These are phyloP conservation scores for Luffia ferchaultella DNA, from an alignment of 2,888 invertebrate genomes.

Conservation along the genomic window DNA sequence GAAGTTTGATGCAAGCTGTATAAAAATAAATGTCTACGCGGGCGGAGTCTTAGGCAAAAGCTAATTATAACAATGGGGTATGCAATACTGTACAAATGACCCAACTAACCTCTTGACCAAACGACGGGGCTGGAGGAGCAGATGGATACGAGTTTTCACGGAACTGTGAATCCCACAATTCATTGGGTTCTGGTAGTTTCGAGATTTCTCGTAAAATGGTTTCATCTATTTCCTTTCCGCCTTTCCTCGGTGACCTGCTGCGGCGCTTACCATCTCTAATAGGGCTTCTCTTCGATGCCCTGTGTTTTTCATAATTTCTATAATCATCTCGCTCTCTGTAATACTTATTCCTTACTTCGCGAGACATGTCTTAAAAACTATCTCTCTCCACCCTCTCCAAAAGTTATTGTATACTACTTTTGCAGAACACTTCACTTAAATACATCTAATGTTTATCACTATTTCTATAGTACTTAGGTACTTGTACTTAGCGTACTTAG, in stretches of 20 bases:
- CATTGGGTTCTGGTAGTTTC: conserved; percentile 49
- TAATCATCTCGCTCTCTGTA: conserved; percentile 15
- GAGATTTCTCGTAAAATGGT: conserved; percentile 51
- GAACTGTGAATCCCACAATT: conserved; percentile 49
- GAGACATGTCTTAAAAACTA: conserved; percentile 1
- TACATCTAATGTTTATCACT: too few species aligned
- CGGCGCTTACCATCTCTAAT: conserved; percentile 25
- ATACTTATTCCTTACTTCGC: conserved; percentile 17
- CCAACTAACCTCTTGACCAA: conserved; percentile 28
- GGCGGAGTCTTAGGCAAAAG: conserved; percentile 10
- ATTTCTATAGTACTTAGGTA: too few species aligned
- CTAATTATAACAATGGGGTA: not conserved
- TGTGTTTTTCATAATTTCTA: conserved; percentile 14
- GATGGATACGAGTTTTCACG: conserved; percentile 28
- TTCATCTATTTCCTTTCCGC: conserved; percentile 47
- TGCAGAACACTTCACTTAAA: too few species aligned
- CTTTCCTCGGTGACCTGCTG: conserved; percentile 42
- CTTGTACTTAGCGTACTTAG: too few species aligned
- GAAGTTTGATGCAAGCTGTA: too few species aligned
- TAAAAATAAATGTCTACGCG: too few species aligned
- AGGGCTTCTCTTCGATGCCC: conserved; percentile 38
- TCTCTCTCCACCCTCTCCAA: too few species aligned
- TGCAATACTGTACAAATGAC: not conserved
- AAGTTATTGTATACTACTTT: too few species aligned
- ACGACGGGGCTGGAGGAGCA: conserved; percentile 23